A percentile compares a stretch with the other conserved stretches of the same genome.
Evolutionary conservation across 35 echinoderm and acorn worm genomes (phyloP).

Genomic region (Holothuria glaberrima): DNA sequence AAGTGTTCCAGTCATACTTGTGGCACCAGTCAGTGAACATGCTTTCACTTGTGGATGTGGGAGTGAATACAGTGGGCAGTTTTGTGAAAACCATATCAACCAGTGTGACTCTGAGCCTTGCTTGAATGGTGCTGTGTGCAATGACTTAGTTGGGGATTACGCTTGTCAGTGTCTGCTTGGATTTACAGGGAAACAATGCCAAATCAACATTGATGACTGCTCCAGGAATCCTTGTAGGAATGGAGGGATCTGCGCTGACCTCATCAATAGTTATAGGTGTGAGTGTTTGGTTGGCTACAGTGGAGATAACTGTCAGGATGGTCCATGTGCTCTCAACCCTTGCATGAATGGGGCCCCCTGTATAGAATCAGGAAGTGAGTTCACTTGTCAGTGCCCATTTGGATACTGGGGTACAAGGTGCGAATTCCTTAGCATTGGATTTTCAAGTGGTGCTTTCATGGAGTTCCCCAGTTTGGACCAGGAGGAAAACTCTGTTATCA

Average conservation of each 20-base stretch:
- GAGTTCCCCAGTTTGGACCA: slow-evolving; percentile 25
- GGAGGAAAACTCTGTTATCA: slow-evolving; percentile 53
- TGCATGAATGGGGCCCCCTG: slow-evolving; percentile 84
- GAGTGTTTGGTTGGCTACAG: slow-evolving; percentile 76
- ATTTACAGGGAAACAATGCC: slow-evolving; percentile 75
- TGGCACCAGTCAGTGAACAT: slow-evolving; percentile 62
- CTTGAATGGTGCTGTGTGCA: slow-evolving; percentile 77
- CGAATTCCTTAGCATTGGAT: slow-evolving; percentile 81
- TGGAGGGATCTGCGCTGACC: slow-evolving; percentile 72
- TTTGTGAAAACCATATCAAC: slow-evolving; percentile 81
- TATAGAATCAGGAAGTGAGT: slow-evolving; percentile 72
- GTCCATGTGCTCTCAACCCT: slow-evolving; percentile 77
- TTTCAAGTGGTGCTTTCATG: slow-evolving; percentile 78
- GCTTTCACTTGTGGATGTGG: slow-evolving; percentile 77
- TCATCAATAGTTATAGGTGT: slow-evolving; percentile 72
- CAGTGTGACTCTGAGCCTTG: slow-evolving; percentile 80
- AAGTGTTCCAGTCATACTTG: slow-evolving; percentile 81
- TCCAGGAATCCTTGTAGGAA: slow-evolving; percentile 71
- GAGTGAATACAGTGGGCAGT: slow-evolving; percentile 68
- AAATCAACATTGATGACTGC: slow-evolving; percentile 80
- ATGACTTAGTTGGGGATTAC: slow-evolving; percentile 68
- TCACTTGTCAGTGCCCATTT: slow-evolving; percentile 74
- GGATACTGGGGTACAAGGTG: slow-evolving; percentile 77
- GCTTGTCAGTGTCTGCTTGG: slow-evolving; percentile 74
- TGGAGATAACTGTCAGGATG: slow-evolving; percentile 77